These are phyloP conservation scores for Myodes glareolus DNA, from an alignment of 2,113 vertebrate genomes.

Conservation along the genomic window DNA sequence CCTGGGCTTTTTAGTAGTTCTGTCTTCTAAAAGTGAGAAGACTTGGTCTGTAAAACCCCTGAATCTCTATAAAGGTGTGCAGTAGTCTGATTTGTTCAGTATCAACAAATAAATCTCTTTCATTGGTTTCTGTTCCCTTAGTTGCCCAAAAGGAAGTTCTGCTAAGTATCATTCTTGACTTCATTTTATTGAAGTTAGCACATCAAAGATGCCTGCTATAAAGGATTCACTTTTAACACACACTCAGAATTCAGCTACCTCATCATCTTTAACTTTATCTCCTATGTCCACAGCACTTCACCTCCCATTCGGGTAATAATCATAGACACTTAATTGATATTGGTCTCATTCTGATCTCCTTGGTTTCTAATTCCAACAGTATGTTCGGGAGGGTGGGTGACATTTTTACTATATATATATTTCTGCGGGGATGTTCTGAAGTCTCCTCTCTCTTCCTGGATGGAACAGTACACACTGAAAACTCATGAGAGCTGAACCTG, in stretches of 20 bases:
- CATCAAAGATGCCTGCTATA: background rate
- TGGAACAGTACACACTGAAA: background rate
- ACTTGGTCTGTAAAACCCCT: background rate
- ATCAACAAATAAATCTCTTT: background rate
- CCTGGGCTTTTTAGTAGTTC: background rate
- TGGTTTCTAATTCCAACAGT: background rate
- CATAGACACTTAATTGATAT: rapidly evolving
- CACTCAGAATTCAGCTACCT: background rate
- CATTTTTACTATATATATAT: background rate
- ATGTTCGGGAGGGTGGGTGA: background rate
- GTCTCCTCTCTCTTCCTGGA: background rate
- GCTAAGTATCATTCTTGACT: background rate
- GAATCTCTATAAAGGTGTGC: background rate
- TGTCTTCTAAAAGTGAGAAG: background rate
- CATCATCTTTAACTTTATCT: background rate
- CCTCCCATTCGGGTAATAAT: background rate
- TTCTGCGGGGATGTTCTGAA: background rate
- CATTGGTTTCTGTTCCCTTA: background rate
- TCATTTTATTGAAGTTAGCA: background rate
- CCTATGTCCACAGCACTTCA: background rate
- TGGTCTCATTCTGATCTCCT: background rate
- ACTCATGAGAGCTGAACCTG: background rate
- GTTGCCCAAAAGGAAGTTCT: background rate
- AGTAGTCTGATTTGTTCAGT: background rate
- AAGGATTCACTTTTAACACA: background rate